Evolutionary conservation across 1,140 invertebrate genomes (phyloP).

Genomic region (Parapsyche elsis): DNA sequence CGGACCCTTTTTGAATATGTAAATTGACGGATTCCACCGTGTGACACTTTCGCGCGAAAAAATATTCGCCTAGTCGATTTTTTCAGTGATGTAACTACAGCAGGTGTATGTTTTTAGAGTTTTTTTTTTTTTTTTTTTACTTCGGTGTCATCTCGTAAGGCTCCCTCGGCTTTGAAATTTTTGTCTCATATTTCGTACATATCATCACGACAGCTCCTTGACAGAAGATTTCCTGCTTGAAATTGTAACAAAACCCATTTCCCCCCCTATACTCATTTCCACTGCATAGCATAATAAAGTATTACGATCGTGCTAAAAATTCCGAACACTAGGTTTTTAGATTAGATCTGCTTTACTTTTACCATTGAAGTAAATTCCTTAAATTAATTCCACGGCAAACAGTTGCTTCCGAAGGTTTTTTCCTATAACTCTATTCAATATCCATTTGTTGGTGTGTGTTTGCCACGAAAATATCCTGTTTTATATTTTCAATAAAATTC

Average conservation of each 20-base stretch:
- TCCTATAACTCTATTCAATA: too few species aligned
- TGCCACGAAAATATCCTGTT: too few species aligned
- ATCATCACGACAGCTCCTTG: slow-evolving; percentile 25
- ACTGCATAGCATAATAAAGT: too few species aligned
- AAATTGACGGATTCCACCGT: background rate
- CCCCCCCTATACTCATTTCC: background rate
- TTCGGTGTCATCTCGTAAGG: slow-evolving; percentile 2
- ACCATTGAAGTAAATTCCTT: too few species aligned
- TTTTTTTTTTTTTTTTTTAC: background rate
- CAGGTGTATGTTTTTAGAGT: background rate
- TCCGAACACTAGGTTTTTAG: too few species aligned
- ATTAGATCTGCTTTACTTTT: too few species aligned
- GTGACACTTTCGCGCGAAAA: background rate
- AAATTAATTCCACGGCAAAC: too few species aligned
- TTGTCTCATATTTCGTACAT: slow-evolving; percentile 26
- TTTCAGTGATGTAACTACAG: background rate
- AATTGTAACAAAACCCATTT: slow-evolving; percentile 18
- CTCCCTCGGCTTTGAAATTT: background rate
- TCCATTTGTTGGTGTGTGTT: too few species aligned
- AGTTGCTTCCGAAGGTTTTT: too few species aligned
- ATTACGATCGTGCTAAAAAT: too few species aligned
- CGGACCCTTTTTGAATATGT: background rate
- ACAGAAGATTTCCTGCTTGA: slow-evolving; percentile 26
- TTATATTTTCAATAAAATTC: too few species aligned
- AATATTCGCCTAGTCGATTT: background rate